Evolutionary conservation across 1,140 invertebrate genomes (phyloP), one percentile per base, ranked within the genome.

Genomic region (Drosophila arawakana): DNA sequence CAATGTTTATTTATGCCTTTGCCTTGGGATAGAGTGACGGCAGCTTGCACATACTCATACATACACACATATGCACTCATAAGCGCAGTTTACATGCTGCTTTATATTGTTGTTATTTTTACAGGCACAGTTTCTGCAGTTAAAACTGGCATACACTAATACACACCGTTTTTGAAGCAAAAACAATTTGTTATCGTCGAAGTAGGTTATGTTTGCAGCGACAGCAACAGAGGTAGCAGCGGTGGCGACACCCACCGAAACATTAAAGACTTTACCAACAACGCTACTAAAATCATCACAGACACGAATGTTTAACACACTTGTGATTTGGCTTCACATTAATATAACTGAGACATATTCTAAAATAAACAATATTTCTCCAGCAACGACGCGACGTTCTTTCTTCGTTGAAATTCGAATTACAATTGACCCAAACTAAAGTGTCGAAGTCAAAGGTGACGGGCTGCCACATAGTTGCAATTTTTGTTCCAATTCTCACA

Each of bases 391-490:
- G 54, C 63, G 37, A 10, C 5, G 43, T 15, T 72, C 25, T 18
- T 49, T 10, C 9, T 11, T 72, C 10, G 35, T 9, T 9, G 8
- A 55, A 11, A 54, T 46, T 11, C 34, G 34, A 41, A 1, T 52
- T 3, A 46, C 46, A 37, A 44, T 37, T 73, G 37, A 59, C 25
- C 4, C n/a, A 34, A 41, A 35, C 1, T 1, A 11, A 50, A 58
- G 49, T 49, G 52, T 58, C 41, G 11, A 6, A 21, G 25, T 15
- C 2, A 15, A 21, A 30, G 43, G 7, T 11, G 3, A 6, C 1
- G 18, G 0, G 71, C 46, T 73, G 71, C 71, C 71, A 68, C 47
- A 35, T 15, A 1, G 44, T 66, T 55, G 9, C 30, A 21, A 39
- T 44, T 61, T 30, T 13, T 34, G 15, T 25, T 35, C 65, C 18